These are phyloP conservation scores for Drepanosiphum platanoidis DNA, from an alignment of 2,888 invertebrate genomes.

Conservation along the genomic window DNA sequence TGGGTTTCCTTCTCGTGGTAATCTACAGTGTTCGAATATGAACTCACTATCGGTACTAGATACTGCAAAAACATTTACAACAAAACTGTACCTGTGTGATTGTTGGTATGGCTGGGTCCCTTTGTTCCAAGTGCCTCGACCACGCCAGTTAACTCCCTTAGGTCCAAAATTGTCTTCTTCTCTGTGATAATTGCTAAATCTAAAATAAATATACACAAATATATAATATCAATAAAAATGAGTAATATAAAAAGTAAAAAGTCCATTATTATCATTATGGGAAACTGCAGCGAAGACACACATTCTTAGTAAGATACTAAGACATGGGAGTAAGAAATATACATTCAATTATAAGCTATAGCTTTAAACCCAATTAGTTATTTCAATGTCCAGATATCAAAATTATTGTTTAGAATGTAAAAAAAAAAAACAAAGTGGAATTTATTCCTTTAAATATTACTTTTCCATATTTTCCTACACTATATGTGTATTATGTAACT, in stretches of 20 bases:
- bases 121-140: constrained; percentile 49
- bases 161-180: constrained; percentile 55
- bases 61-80: constrained; percentile 62
- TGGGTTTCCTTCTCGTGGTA: constrained; percentile 57
- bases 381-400: too few species aligned
- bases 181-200: constrained; percentile 52
- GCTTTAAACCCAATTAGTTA: too few species aligned
- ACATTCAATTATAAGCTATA: too few species aligned
- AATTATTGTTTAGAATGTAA: too few species aligned
- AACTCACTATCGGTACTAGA: constrained; percentile 62
- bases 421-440: too few species aligned
- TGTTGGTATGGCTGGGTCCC: constrained; percentile 53
- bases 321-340: too few species aligned
- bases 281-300: too few species aligned
- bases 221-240: neutral
- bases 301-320: too few species aligned
- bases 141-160: constrained; percentile 50
- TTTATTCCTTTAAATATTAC: too few species aligned
- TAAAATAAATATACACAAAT: constrained; percentile 12
- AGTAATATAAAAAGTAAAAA: neutral
- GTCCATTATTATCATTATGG: neutral
- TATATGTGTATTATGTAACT: too few species aligned
- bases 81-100: constrained; percentile 62
- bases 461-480: too few species aligned
- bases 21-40: constrained; percentile 61